phyloP scores from a whole-genome alignment of 2,113 vertebrate species.

The Nesoenas mayeri region DNA sequence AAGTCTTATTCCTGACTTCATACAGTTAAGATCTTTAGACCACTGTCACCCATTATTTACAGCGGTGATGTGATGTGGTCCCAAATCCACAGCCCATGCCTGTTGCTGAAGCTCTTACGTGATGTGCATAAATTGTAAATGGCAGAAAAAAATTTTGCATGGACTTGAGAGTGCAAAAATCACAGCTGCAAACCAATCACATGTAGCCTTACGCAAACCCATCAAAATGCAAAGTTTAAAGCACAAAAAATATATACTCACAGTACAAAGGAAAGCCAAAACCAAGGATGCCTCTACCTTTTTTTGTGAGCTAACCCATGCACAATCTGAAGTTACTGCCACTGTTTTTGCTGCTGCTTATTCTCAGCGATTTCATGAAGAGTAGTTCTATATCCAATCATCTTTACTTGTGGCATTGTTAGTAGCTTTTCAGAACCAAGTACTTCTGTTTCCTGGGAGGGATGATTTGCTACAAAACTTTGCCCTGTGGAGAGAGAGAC shows the following conservation, averaged over 20 bases:
- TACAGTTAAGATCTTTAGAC: background rate
- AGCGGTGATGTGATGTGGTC: background rate
- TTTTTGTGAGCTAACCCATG: background rate
- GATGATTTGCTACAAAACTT: background rate
- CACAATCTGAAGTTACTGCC: background rate
- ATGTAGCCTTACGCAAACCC: background rate
- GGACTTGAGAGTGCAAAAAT: background rate
- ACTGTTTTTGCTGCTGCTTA: background rate
- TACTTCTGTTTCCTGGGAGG: background rate
- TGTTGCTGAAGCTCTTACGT: background rate
- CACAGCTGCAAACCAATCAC: background rate
- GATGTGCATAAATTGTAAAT: background rate
- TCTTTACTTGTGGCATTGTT: background rate
- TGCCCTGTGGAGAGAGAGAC: background rate
- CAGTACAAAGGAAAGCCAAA: background rate
- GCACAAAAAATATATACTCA: background rate
- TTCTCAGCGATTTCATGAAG: background rate
- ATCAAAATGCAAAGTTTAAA: background rate
- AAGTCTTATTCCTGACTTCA: background rate
- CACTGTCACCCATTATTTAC: background rate
- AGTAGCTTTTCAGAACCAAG: background rate
- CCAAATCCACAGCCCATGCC: background rate
- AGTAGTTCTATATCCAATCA: background rate
- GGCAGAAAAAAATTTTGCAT: background rate
- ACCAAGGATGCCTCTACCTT: background rate